Base-by-base conservation (phyloP, 2,888 invertebrate species). In the Caenorhabditis panamensis region DNA sequence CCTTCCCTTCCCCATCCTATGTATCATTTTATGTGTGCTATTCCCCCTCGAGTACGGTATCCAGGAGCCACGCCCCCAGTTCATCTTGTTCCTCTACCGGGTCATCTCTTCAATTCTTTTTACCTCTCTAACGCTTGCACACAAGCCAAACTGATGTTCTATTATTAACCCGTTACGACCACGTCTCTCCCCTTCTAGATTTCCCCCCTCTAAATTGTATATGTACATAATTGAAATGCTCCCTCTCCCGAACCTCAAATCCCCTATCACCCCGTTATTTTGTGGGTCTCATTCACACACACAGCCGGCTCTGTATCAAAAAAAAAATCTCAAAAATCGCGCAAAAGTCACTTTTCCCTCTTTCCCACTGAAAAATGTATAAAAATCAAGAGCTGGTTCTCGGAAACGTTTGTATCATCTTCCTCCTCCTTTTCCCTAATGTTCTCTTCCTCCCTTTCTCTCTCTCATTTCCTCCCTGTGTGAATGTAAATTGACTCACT, bases 401-500 rank as follows among this genome's bases (percentile, higher is more conserved):
- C 73, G 47, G 54, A 59, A 73, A 69, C n/a, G n/a, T n/a, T n/a
- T 31, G 31, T 9, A 4, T 31, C 9, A 31, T 56, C 37, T 8
- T 44, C 1, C 22, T 6, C 44, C n/a, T n/a, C n/a, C n/a, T n/a
- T n/a, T n/a, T 53, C 66, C 24, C 31, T 44, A 44, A 31, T 62
- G 62, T 62, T 22, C 16, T 51, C 49, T 41, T 13, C 16, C 26
- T 26, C 22, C 3, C 26, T 1, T 22, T 2, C 13, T 26, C 58
- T 18, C 26, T 20, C 36, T 13, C 20, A 44, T 58, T 51, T 20
- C 20, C 28, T 58, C 59, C 59, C 64, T 59, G 64, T 73, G 73
- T 73, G 73, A 66, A 73, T 72, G 71, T 73, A 73, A 73, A 64
- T 41, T 73, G 64, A 73, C 66, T 73, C 64, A 73, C 73, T 66